A percentile compares a stretch with the other conserved stretches of the same genome.
Conservation (phyloP, 37 sponge, comb jelly and placozoan species). For the Tethya wilhelma region DNA sequence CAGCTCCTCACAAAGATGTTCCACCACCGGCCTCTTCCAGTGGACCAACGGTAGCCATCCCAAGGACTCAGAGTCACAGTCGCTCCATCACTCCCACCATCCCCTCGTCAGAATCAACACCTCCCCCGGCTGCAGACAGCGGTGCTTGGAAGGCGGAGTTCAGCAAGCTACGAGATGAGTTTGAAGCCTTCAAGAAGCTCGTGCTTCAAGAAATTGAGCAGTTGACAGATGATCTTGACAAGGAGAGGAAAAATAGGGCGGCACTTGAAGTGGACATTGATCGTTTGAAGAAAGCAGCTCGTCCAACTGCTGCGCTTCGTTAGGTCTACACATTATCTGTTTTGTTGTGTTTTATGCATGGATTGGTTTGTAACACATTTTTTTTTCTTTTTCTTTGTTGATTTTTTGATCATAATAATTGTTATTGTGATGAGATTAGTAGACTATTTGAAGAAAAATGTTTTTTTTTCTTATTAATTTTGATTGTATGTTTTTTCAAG, state of each 20-base stretch:
- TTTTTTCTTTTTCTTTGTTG: not conserved
- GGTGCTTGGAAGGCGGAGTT: constrained; percentile 40
- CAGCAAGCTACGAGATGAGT: constrained; percentile 45
- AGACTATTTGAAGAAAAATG: too few relatives aligned
- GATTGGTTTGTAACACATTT: not conserved
- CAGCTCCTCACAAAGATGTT: not conserved
- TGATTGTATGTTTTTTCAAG: too few relatives aligned
- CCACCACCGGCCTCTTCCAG: not conserved
- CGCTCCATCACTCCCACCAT: not conserved
- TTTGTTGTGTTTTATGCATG: too few relatives aligned
- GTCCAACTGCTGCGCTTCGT: too few relatives aligned
- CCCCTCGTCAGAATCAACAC: not conserved
- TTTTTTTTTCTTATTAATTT: too few relatives aligned
- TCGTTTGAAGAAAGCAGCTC: constrained; percentile 64
- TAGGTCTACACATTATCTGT: too few relatives aligned
- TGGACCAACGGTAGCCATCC: not conserved
- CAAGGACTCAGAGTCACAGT: not conserved
- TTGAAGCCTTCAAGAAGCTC: constrained; percentile 36
- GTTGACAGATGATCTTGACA: constrained; percentile 69
- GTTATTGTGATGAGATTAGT: not conserved
- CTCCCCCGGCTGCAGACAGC: not conserved
- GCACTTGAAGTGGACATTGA: constrained; percentile 69
- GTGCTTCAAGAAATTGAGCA: constrained; percentile 31
- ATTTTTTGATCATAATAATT: not conserved
- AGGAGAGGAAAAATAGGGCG: constrained; percentile 67